Evolutionary conservation across 2,888 invertebrate genomes (phyloP).

Genomic region (Mythimna pallens): DNA sequence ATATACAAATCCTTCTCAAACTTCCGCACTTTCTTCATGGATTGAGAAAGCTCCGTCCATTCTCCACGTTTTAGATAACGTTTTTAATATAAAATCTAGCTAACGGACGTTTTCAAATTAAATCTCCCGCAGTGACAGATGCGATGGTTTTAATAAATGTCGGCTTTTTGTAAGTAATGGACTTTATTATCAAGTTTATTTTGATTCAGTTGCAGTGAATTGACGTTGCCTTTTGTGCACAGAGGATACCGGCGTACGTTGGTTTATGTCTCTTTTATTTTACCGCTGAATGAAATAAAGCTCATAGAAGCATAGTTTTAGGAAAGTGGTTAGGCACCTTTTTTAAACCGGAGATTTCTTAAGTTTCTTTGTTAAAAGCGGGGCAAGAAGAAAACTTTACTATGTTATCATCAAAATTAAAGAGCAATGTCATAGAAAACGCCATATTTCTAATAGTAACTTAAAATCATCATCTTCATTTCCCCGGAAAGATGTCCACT

Average conservation of each 20-base stretch:
- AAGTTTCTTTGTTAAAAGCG: too few species aligned
- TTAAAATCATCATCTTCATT: too few species aligned
- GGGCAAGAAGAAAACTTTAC: too few species aligned
- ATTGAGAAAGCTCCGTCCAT: not conserved
- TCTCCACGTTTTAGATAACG: not conserved
- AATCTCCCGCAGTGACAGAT: conserved; percentile 23
- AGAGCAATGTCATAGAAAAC: too few species aligned
- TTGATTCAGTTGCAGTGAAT: conserved; percentile 10
- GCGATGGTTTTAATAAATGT: conserved; percentile 18
- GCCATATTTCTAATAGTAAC: too few species aligned
- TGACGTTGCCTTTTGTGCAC: not conserved
- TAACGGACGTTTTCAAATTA: conserved; percentile 21
- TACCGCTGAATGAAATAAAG: too few species aligned
- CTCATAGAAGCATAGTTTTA: too few species aligned
- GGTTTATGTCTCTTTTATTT: not conserved
- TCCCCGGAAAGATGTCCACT: too few species aligned
- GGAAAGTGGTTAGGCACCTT: too few species aligned
- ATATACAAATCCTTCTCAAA: too few species aligned
- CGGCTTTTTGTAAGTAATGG: conserved; percentile 14
- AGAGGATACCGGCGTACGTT: not conserved
- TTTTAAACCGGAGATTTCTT: too few species aligned
- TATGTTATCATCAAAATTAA: too few species aligned
- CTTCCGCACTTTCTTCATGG: not conserved
- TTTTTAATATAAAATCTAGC: conserved; percentile 26
- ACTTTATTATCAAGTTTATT: not conserved